These are phyloP conservation scores for Vulpes lagopus DNA, from an alignment of 2,113 vertebrate genomes.

Conservation along the genomic window DNA sequence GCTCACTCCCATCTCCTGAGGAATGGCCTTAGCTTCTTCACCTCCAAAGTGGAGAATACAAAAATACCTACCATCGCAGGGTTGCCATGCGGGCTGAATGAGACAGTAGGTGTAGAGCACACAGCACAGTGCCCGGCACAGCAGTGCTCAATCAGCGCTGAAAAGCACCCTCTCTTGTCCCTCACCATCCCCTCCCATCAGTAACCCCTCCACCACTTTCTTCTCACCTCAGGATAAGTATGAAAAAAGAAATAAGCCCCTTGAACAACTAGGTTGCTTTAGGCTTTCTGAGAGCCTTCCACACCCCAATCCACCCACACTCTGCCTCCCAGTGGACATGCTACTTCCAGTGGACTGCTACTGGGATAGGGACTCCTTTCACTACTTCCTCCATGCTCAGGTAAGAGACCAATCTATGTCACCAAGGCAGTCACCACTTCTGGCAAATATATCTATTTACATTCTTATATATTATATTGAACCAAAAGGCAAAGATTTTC, in stretches of 20 bases:
- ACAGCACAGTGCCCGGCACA: background rate
- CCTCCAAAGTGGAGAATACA: background rate
- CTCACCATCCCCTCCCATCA: no score
- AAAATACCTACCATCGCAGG: background rate
- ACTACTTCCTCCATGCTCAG: no score
- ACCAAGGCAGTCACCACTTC: no score
- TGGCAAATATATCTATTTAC: background rate
- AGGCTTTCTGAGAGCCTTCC: background rate
- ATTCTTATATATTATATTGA: background rate
- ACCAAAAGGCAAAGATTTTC: background rate
- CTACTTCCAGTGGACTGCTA: background rate
- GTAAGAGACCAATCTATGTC: background rate
- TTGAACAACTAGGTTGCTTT: background rate
- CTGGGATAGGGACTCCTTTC: background rate
- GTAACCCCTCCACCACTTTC: background rate
- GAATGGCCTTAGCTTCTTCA: background rate
- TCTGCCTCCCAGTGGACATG: background rate
- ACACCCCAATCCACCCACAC: background rate
- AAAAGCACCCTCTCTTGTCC: background rate
- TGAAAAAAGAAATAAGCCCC: background rate
- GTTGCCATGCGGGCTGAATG: background rate
- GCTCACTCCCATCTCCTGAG: background rate
- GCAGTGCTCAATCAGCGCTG: background rate
- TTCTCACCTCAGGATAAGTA: background rate
- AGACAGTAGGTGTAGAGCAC: fast-evolving